Base-by-base conservation (phyloP, 2,888 invertebrate genomes). In the Heliconius erato region DNA sequence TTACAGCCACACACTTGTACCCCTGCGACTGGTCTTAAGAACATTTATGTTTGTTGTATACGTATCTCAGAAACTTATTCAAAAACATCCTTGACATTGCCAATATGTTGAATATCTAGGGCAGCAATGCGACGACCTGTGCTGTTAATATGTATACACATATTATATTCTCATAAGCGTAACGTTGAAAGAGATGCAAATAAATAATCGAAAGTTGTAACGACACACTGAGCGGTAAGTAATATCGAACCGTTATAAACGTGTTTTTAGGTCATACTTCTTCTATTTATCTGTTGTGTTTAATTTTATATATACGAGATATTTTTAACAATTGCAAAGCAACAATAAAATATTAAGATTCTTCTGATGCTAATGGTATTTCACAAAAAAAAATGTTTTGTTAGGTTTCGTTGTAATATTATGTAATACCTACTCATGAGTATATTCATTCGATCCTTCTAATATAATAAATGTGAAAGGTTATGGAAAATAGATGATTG, bases 141-240 rank as follows among this genome's bases (percentile, higher is more conserved):
- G 76, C 59, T 54, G 40, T 69, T 74, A 59, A 83, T 63, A 83
- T 23, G 59, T 69, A 83, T 40, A 79, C 69, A 79, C 79, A 79
- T 32, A 74, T 54, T 54, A 23, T 44, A 32, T 63, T 28, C 16
- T 69, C 14, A 7, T 74, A 44, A 63, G 59, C n/a, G 26, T 63
- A 49, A 49, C 68, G 71, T 76, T 79, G 44, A 82, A 63, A 79
- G 68, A 69, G 74, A 72, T 65, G 82, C 76, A 82, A 84, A 85
- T 85, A 86, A 87, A 85, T 85, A 86, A 87, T 85, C 84, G 86
- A 86, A 87, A 86, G 86, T 87, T 82, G 86, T 82, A 84, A 74
- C 74, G 79, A 83, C 72, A 82, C 78, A 79, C 79, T 72, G 82
- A 82, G 83, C 80, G 79, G 71, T 84, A 83, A 86, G 84, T 83